Evolutionary conservation across 2,797 vertebrate genomes (phyloP), one percentile per base, ranked within the genome.

Genomic region (Leptoclinus maculatus): DNA sequence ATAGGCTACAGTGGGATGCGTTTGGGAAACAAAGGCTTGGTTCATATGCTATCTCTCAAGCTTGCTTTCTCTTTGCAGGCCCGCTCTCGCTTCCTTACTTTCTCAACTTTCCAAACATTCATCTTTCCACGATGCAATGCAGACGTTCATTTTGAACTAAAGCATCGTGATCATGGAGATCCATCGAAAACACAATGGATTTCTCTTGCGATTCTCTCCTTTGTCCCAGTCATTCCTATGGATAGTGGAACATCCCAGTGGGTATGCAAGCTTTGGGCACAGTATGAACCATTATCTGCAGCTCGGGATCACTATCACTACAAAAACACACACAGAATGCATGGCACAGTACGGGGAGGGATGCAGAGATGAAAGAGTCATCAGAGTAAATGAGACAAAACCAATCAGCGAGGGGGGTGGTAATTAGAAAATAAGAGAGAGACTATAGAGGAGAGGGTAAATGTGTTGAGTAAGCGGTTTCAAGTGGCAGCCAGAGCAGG

Each of bases 1-100:
- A 94, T 90, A 84, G 90, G 72, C 78, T 80, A 92, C 86, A 91
- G 85, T 90, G 87, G 86, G 91, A 92, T 89, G 92, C 87, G 89
- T 90, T 89, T 76, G 79, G 83, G 86, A 91, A 92, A 94, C 93
- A 93, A 94, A 88, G 88, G 80, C 86, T 90, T 38, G 80, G 82
- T 91, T 94, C 88, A 92, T 70, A 65, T 71, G 57, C 57, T 66
- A 74, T 79, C 85, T 66, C 78, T 81, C 77, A 64, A 86, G 89
- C 80, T 88, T 72, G 64, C 72, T 56, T 66, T 80, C 64, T 78
- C 85, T 71, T 76, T 69, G 53, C 67, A 74, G 65, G 11, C 69
- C 32, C 14, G 41, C 57, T 74, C 59, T 10, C 41, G 62, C 38
- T 53, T 36, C 49, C 39, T 72, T 23, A 69, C 64, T 63, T 69